Base-by-base conservation (phyloP, 2,888 invertebrate species). In the Biston betularia region DNA sequence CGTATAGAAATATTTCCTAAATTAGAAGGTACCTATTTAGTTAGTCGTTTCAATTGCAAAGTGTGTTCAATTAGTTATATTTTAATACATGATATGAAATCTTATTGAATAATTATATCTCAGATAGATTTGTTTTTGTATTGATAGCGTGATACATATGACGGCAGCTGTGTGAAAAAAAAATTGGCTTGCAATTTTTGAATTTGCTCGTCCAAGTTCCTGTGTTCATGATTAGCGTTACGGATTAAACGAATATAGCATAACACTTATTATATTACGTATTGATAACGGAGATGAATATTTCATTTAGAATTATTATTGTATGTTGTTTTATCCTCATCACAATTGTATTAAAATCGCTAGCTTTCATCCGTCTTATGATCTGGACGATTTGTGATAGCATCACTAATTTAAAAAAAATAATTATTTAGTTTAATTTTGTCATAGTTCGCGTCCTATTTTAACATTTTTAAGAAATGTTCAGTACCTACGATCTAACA, bases 151-250 rank as follows among this genome's bases (percentile, higher is more conserved):
- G 53, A 45, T 45, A 53, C 24, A 48, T 52, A 45, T 46, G 45
- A n/a, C 45, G 54, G 61, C 63, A 65, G 63, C 48, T 65, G 40
- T 50, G 62, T 59, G 65, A 62, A 35, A 59, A 61, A n/a, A 53
- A 49, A 66, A 63, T 71, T 81, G 79, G 82, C 79, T 84, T 84
- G 82, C 81, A 86, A 80, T 79, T 82, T 85, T 88, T 88, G 84
- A 86, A 88, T 85, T 80, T 80, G 80, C 77, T 74, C 77, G 84
- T 89, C 89, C 89, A 85, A 86, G 84, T 76, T 84, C 81, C 84
- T 91, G 90, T 92, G 91, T 92, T 92, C 91, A 90, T 85, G 80
- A 78, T 79, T 89, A 88, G 85, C 73, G 65, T 76, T 88, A 89
- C 84, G 77, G 63, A 75, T 74, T 69, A 79, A 77, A 72, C 50